These are phyloP conservation scores for Ips typographus DNA, from an alignment of 1,140 invertebrate genomes.

Conservation along the genomic window DNA sequence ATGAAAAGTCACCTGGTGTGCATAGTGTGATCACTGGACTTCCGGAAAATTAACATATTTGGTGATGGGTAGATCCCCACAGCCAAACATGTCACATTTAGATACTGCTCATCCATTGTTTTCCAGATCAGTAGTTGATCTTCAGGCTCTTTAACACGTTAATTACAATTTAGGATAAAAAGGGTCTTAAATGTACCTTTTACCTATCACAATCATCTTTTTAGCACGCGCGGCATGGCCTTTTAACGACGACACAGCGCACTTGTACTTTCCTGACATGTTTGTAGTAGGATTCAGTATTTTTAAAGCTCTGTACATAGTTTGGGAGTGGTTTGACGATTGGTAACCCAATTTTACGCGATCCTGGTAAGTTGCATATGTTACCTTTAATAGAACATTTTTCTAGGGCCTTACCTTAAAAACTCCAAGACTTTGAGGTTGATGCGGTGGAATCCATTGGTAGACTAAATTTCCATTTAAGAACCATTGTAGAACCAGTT, in stretches of 20 bases:
- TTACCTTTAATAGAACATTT: not conserved
- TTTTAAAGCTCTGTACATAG: constrained; percentile 66
- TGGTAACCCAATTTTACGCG: constrained; percentile 62
- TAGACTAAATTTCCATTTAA: constrained; percentile 64
- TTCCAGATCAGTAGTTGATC: constrained; percentile 38
- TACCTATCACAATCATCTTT: constrained; percentile 67
- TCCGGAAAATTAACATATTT: constrained; percentile 50
- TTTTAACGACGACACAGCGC: constrained; percentile 64
- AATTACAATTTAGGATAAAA: not conserved
- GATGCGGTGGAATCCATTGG: constrained; percentile 65
- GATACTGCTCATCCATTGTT: constrained; percentile 38
- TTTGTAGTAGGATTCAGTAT: constrained; percentile 66
- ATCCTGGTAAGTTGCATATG: constrained; percentile 51
- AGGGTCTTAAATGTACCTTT: not conserved
- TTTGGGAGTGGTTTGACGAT: constrained; percentile 60
- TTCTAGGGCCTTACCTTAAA: constrained; percentile 25
- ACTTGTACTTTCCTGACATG: constrained; percentile 66
- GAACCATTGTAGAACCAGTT: constrained; percentile 71
- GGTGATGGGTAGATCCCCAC: constrained; percentile 53
- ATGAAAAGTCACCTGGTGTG: constrained; percentile 35
- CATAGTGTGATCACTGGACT: constrained; percentile 36
- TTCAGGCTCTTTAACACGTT: constrained; percentile 45
- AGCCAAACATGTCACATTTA: constrained; percentile 54
- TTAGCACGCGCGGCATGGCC: constrained; percentile 61
- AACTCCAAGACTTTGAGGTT: constrained; percentile 55